phyloP scores from a whole-genome alignment of 2,113 vertebrate genomes.

The Ranitomeya variabilis region DNA sequence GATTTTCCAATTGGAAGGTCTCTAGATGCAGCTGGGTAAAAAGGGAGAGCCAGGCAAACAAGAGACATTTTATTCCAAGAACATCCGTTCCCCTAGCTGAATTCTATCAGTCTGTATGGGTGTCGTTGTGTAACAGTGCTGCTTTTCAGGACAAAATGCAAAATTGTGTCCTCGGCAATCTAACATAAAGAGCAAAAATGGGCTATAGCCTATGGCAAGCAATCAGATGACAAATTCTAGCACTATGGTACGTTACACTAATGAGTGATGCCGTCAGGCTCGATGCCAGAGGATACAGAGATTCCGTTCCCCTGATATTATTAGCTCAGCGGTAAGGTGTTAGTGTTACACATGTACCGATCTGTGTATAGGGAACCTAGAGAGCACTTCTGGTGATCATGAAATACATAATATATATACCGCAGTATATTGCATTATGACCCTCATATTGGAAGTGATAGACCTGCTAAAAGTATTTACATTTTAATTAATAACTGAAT shows the following conservation, averaged over 20 bases:
- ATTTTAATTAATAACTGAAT: not conserved
- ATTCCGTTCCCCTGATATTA: not conserved
- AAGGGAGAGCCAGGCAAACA: constrained; percentile 50
- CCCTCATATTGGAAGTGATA: not conserved
- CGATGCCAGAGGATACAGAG: not conserved
- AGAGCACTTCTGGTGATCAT: not conserved
- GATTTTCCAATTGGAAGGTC: constrained; percentile 46
- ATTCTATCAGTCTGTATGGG: constrained; percentile 1
- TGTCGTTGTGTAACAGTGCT: constrained; percentile 28
- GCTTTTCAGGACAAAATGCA: constrained; percentile 21
- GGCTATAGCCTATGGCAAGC: constrained; percentile 6
- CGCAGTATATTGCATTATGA: not conserved
- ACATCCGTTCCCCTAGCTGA: constrained; percentile 38
- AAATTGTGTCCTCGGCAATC: not conserved
- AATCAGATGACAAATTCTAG: not conserved
- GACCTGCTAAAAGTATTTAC: not conserved
- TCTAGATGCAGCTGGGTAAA: constrained; percentile 50
- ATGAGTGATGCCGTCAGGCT: not conserved
- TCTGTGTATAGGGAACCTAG: not conserved
- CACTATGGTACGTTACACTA: not conserved
- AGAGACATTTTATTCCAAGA: constrained; percentile 49
- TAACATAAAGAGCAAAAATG: constrained; percentile 15
- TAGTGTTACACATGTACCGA: not conserved
- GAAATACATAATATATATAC: not conserved
- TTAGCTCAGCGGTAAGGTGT: not conserved